A percentile compares a stretch with the other conserved stretches of the same genome.
Conservation (phyloP, 2,888 invertebrate species). For the Meta bourneti region DNA sequence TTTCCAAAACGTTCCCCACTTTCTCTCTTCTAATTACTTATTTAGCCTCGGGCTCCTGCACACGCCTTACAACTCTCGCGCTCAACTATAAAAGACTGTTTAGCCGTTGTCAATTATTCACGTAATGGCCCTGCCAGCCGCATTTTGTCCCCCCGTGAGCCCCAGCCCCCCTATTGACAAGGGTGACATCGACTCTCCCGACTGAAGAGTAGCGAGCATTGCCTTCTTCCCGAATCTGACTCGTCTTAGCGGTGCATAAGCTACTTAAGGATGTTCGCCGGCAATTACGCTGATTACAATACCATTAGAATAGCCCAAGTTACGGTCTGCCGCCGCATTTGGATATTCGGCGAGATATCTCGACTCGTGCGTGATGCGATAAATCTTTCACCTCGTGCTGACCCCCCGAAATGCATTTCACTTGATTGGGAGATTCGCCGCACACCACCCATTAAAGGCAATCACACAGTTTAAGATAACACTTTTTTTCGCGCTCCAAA, state of each 20-base stretch:
- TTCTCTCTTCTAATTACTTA: conserved; percentile 74
- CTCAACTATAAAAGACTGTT: conserved; percentile 73
- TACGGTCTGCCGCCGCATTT: conserved; percentile 64
- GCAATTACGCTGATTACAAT: conserved; percentile 75
- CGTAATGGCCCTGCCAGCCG: conserved; percentile 72
- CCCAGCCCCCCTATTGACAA: conserved; percentile 61
- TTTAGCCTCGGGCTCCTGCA: conserved; percentile 66
- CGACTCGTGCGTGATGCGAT: conserved; percentile 44
- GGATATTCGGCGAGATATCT: conserved; percentile 58
- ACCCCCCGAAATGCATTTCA: conserved; percentile 56
- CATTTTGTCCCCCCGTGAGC: conserved; percentile 31
- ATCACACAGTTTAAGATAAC: conserved; percentile 12
- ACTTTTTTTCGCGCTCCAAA: conserved; percentile 1
- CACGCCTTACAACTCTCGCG: conserved; percentile 59
- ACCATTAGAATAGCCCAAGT: conserved; percentile 60
- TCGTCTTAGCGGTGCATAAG: conserved; percentile 63
- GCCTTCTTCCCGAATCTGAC: conserved; percentile 53
- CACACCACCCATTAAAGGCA: conserved; percentile 50
- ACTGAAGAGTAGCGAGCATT: conserved; percentile 22
- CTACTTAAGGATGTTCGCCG: conserved; percentile 69
- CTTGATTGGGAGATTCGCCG: conserved; percentile 28
- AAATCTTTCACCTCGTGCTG: conserved; percentile 63
- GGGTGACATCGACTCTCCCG: conserved; percentile 68
- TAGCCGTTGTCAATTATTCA: conserved; percentile 75
- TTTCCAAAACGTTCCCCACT: conserved; percentile 67